Percentiles rank a stretch among this genome's conserved stretches.
Conservation (phyloP, 2,888 invertebrate species). For the Acanthoscelides obtectus region DNA sequence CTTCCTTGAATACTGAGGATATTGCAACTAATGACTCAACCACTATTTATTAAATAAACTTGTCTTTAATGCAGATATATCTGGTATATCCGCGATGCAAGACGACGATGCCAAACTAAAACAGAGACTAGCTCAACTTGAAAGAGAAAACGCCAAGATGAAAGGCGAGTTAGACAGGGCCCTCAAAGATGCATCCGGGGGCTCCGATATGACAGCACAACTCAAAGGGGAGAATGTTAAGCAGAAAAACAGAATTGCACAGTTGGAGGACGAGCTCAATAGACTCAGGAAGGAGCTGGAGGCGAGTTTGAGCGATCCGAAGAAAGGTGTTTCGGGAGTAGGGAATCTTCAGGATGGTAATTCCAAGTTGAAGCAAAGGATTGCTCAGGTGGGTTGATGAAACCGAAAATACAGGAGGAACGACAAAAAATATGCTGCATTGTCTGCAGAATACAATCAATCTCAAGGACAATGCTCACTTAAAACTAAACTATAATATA, state of each 20-base stretch:
- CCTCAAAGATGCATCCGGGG: conserved; percentile 16
- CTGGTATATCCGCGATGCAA: conserved; percentile 17
- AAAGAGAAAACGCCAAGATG: conserved; percentile 23
- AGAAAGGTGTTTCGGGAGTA: conserved; percentile 11
- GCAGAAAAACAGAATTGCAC: conserved; percentile 19
- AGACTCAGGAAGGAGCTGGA: conserved; percentile 20
- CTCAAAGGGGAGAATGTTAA: conserved; percentile 24
- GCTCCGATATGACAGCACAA: conserved; percentile 9
- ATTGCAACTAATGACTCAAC: too few relatives aligned
- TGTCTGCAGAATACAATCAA: too few relatives aligned
- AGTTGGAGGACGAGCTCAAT: conserved; percentile 22
- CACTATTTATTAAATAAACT: too few relatives aligned
- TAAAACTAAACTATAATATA: too few relatives aligned
- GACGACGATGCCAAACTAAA: conserved; percentile 26
- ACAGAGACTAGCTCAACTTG: conserved; percentile 26
- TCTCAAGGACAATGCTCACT: too few relatives aligned
- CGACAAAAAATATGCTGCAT: too few relatives aligned
- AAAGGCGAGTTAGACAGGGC: conserved; percentile 20
- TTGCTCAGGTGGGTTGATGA: conserved; percentile 21
- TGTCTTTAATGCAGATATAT: neutral
- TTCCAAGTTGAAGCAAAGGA: conserved; percentile 14
- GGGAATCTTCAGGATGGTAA: conserved; percentile 12
- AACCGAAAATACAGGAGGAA: conserved; percentile 11
- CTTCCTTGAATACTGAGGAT: too few relatives aligned
- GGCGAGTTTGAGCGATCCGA: conserved; percentile 16